Evolutionary conservation across 2,113 vertebrate species (phyloP), one percentile per base, ranked within the genome.

Genomic region (Lampris incognitus): DNA sequence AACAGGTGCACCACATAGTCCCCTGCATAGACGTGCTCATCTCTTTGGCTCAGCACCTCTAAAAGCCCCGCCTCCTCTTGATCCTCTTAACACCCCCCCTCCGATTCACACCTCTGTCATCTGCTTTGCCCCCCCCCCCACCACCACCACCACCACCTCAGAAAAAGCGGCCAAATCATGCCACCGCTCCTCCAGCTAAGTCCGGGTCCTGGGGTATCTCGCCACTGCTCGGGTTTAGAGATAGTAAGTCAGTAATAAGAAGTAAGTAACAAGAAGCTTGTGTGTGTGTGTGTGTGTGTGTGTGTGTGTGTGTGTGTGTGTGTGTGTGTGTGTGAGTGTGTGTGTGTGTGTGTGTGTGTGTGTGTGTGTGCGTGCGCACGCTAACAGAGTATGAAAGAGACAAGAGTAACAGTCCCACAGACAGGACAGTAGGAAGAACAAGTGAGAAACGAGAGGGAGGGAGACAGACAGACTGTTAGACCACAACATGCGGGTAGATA

Each of bases 41-140:
- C 82, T 91, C 69, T 76, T 49, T 48, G 83, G 76, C 87, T 92
- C 88, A 90, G 85, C 88, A 89, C 88, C 87, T 87, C 65, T 65
- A 69, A 89, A 88, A 72, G 24, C 24, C 78, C 68, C 46, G 37
- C 52, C 69, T 84, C 74, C n/a, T 10, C 74, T 66, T 36, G 0
- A 65, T 11, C 60, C 58, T 71, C 65, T 68, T 48, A 60, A 39
- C 13, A 42, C 37, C 1, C 46, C 5, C 7, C 10, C 24, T 57
- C 57, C 69, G 51, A 56, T 24, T 60, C 37, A 66, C 55, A 52
- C 37, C 64, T 13, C 39, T 24, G 8, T 66, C 73, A 72, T 74
- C 60, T 76, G 49, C 65, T 39, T 9, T 61, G 9, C 3, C 64
- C 36, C 59, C 51, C 11, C 5, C 3, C 10, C 9, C 10, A 39